These are phyloP conservation scores for Plectus sambesii DNA, from an alignment of 1,140 invertebrate species.

Conservation along the genomic window DNA sequence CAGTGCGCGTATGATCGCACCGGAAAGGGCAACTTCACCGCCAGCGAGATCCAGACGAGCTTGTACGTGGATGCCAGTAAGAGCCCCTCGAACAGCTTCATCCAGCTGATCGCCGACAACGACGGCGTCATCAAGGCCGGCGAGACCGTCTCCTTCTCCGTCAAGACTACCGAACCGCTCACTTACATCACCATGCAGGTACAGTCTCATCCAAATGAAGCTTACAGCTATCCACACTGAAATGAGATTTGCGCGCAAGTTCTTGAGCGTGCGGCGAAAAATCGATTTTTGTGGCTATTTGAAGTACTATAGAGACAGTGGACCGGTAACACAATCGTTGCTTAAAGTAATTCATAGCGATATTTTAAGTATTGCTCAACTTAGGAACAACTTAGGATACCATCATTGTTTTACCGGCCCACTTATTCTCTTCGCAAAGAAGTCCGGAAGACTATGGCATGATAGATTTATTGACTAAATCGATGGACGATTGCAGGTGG, in stretches of 20 bases:
- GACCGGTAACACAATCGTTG: too few relatives aligned
- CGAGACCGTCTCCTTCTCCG: conserved; percentile 36
- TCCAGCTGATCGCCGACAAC: conserved; percentile 54
- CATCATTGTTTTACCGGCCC: too few relatives aligned
- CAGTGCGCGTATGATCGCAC: conserved; percentile 38
- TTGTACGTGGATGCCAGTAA: conserved; percentile 42
- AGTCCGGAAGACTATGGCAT: background rate
- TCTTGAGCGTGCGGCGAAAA: too few relatives aligned
- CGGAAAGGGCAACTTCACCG: conserved; percentile 43
- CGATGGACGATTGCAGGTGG: conserved; percentile 60
- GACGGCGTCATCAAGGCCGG: conserved; percentile 62
- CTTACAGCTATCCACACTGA: too few relatives aligned
- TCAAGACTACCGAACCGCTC: conserved; percentile 68
- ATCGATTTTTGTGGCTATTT: too few relatives aligned
- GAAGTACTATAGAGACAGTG: too few relatives aligned
- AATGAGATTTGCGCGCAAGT: too few relatives aligned
- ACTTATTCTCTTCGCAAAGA: too few relatives aligned
- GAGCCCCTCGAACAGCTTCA: conserved; percentile 35
- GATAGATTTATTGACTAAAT: conserved; percentile 8
- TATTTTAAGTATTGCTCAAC: too few relatives aligned
- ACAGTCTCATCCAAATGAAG: conserved; percentile 54
- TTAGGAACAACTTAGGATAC: too few relatives aligned
- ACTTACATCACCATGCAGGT: conserved; percentile 51
- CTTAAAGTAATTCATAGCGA: too few relatives aligned
- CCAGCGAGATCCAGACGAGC: conserved; percentile 34